phyloP scores from a whole-genome alignment of 2,113 vertebrate species.

The Cochlearius cochlearius region DNA sequence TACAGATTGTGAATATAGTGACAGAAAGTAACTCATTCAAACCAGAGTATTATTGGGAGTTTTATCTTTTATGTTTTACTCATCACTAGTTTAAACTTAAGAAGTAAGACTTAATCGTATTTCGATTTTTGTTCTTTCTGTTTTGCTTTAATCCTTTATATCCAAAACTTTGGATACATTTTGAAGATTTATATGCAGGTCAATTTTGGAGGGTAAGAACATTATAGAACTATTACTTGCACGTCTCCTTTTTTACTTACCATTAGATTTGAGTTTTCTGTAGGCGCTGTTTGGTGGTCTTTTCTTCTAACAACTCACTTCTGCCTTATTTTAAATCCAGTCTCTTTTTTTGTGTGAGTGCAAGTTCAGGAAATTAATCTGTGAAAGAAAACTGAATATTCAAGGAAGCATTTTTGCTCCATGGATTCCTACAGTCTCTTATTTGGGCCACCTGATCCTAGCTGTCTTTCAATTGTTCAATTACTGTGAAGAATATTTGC shows the following conservation, averaged over 20 bases:
- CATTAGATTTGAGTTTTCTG: neutral
- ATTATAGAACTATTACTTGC: neutral
- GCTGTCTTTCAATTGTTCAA: neutral
- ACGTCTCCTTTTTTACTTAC: neutral
- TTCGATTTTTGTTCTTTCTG: neutral
- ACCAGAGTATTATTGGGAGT: neutral
- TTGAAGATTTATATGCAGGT: neutral
- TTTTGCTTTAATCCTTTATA: neutral
- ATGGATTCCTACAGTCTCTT: neutral
- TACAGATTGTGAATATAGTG: neutral
- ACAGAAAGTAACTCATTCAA: neutral
- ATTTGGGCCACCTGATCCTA: neutral
- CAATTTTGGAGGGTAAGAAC: neutral
- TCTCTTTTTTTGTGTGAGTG: neutral
- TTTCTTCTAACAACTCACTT: neutral
- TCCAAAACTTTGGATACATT: neutral
- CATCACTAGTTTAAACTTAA: neutral
- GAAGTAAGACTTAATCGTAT: neutral
- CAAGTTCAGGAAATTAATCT: neutral
- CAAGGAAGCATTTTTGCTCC: neutral
- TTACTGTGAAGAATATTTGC: neutral
- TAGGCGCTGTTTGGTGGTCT: neutral
- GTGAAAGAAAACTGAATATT: neutral
- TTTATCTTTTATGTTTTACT: neutral
- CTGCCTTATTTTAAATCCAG: neutral